Conservation (phyloP, 2,888 invertebrate species). For the Brachylomia viminalis region DNA sequence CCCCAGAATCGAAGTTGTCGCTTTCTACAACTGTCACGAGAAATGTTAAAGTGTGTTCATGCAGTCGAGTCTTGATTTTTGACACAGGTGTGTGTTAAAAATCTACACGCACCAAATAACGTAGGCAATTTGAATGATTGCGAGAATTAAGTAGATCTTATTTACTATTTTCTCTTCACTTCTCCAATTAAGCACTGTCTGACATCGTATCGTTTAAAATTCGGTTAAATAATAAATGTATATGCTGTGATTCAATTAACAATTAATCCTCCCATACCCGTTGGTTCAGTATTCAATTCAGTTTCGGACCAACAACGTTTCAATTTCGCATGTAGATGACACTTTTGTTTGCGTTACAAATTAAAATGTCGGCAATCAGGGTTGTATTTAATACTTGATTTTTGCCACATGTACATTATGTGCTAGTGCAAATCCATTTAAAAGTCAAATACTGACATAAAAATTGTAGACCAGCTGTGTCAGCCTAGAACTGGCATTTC, state of each 20-base stretch:
- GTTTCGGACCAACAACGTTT: conserved; percentile 78
- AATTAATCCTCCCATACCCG: conserved; percentile 82
- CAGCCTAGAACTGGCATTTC: neutral
- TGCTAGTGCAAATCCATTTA: conserved; percentile 15
- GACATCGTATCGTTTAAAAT: conserved; percentile 76
- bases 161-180: conserved; percentile 71
- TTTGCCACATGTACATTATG: conserved; percentile 23
- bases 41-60: conserved; percentile 76
- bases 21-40: conserved; percentile 83
- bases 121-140: conserved; percentile 31
- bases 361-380: conserved; percentile 81
- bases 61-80: conserved; percentile 69
- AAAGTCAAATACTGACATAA: conserved; percentile 11
- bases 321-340: conserved; percentile 81
- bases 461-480: neutral
- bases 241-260: conserved; percentile 85
- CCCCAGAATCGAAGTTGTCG: conserved; percentile 80
- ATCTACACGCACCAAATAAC: conserved; percentile 34
- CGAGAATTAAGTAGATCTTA: conserved; percentile 25
- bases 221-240: conserved; percentile 81
- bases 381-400: conserved; percentile 73
- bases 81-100: conserved; percentile 21
- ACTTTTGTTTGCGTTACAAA: conserved; percentile 82
- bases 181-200: conserved; percentile 75
- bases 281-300: conserved; percentile 82